phyloP scores from a whole-genome alignment of 1,140 invertebrate species.

The Solen grandis region DNA sequence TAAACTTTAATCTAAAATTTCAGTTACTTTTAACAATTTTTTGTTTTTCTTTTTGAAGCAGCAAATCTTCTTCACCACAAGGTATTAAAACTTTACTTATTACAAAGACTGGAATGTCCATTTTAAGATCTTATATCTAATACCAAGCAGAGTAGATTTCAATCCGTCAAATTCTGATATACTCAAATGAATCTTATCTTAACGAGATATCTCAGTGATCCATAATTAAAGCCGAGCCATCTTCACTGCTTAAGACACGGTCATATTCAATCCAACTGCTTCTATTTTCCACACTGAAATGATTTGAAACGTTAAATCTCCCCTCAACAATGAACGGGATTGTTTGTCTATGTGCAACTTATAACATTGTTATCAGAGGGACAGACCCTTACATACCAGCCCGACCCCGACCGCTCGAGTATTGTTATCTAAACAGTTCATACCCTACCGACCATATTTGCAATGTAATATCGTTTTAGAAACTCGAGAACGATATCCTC shows the following conservation, averaged over 20 bases:
- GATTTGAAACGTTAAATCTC: not conserved
- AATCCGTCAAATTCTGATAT: too few relatives aligned
- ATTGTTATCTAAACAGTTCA: conserved; percentile 37
- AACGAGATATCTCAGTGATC: too few relatives aligned
- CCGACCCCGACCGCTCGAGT: conserved; percentile 3
- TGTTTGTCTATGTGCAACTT: not conserved
- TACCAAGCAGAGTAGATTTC: too few relatives aligned
- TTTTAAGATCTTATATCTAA: not conserved
- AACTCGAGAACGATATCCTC: conserved; percentile 16
- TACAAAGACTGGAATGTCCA: not conserved
- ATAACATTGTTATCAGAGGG: not conserved
- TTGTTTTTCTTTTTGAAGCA: too few relatives aligned
- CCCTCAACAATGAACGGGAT: not conserved
- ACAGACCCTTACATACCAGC: not conserved
- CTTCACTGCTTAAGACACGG: not conserved
- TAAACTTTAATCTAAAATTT: not conserved
- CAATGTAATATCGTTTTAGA: conserved; percentile 19
- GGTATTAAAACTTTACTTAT: not conserved
- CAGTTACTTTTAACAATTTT: not conserved
- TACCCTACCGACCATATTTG: not conserved
- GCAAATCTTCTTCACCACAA: not conserved
- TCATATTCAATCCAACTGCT: not conserved
- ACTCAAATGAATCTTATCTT: too few relatives aligned
- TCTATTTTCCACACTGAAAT: not conserved
- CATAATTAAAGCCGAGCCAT: too few relatives aligned